phyloP scores from a whole-genome alignment of 2,888 invertebrate species.

The Drosophila kuntzei region DNA sequence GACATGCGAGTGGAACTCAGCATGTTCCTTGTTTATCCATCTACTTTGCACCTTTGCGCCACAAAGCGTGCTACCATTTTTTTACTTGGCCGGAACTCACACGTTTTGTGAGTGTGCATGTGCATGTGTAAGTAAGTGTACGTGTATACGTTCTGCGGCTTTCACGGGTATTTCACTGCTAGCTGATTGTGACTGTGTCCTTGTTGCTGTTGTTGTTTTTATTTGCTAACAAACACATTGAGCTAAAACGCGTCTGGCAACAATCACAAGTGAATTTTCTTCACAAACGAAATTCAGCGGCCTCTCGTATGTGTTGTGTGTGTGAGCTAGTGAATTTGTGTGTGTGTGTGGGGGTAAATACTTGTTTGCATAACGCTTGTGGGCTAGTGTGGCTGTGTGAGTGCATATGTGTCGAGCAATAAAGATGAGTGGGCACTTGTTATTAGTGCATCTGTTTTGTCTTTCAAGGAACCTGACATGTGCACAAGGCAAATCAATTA shows the following conservation, averaged over 20 bases:
- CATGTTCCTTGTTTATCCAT: constrained; percentile 70
- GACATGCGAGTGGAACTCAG: constrained; percentile 43
- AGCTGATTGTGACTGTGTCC: constrained; percentile 36
- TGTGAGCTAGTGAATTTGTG: constrained; percentile 9
- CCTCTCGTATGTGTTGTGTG: constrained; percentile 10
- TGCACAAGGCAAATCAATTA: constrained; percentile 58
- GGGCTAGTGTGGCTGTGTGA: constrained; percentile 4
- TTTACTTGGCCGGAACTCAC: constrained; percentile 34
- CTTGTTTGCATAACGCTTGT: constrained; percentile 36
- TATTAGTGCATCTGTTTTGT: constrained; percentile 60
- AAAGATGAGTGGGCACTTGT: constrained; percentile 77
- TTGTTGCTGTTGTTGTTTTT: constrained; percentile 36
- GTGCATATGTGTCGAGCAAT: constrained; percentile 49
- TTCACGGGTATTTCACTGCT: constrained; percentile 61
- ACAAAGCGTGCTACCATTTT: constrained; percentile 49
- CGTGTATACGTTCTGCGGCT: constrained; percentile 45
- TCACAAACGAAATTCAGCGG: constrained; percentile 23
- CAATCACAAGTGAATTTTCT: constrained; percentile 57
- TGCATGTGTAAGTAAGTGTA: constrained; percentile 16
- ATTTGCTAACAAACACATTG: constrained; percentile 38
- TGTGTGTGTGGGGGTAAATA: neutral
- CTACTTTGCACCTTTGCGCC: constrained; percentile 70
- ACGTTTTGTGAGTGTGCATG: constrained; percentile 16
- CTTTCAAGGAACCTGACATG: constrained; percentile 43
- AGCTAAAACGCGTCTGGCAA: constrained; percentile 57